phyloP scores from a whole-genome alignment of 2,113 vertebrate genomes.

The Hiodon tergisus region DNA sequence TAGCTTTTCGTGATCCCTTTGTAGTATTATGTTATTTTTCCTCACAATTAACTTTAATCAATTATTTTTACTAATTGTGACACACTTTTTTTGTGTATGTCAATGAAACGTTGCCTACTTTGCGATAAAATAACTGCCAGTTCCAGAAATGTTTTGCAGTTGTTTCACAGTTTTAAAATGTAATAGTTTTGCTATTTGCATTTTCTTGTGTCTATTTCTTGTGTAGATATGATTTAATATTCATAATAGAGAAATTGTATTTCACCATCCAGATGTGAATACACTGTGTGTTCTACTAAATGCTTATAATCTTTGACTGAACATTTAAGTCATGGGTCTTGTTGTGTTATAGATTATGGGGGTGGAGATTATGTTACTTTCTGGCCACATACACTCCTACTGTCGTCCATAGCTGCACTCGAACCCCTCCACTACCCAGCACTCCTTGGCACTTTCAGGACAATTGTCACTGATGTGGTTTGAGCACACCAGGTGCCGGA shows the following conservation, averaged over 20 bases:
- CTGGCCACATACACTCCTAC: slow-evolving; percentile 45
- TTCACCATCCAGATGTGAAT: too few species aligned
- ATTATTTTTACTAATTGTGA: too few species aligned
- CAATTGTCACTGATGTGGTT: not conserved
- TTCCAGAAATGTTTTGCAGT: too few species aligned
- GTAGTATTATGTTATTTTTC: too few species aligned
- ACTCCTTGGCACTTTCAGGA: not conserved
- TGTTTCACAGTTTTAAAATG: not conserved
- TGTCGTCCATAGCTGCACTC: slow-evolving; percentile 38
- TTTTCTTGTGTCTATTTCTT: not conserved
- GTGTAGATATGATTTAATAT: not conserved
- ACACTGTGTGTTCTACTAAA: not conserved
- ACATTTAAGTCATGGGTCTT: not conserved
- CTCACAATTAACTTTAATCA: too few species aligned
- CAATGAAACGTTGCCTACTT: too few species aligned
- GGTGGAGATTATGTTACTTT: slow-evolving; percentile 51
- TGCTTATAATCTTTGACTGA: not conserved
- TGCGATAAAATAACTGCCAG: too few species aligned
- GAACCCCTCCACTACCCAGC: not conserved
- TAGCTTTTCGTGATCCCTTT: too few species aligned
- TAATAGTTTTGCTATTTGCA: not conserved
- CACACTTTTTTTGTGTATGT: too few species aligned
- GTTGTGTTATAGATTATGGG: not conserved
- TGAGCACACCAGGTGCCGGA: too few species aligned
- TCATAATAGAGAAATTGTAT: not conserved